These are phyloP conservation scores for Ia io DNA, from an alignment of 2,113 vertebrate species.

Conservation along the genomic window DNA sequence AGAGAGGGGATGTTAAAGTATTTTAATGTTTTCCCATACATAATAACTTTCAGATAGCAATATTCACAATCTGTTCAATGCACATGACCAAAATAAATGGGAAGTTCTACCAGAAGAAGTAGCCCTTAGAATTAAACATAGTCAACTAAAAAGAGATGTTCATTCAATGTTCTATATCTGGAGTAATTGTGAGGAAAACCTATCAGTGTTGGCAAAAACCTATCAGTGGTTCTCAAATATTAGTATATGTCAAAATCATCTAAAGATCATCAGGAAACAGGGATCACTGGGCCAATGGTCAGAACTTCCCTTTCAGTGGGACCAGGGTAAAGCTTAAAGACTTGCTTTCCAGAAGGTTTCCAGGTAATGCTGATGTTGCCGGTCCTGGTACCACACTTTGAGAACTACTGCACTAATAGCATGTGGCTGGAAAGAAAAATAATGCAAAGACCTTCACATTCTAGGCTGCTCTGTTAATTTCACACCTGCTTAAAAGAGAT, in stretches of 20 bases:
- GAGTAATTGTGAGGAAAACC: not conserved
- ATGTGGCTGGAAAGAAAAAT: not conserved
- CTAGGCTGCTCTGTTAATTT: not conserved
- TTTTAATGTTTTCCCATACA: not conserved
- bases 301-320: not conserved
- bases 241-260: not conserved
- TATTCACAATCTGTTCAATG: not conserved
- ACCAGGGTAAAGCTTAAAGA: not conserved
- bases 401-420: not conserved
- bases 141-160: not conserved
- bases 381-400: not conserved
- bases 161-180: not conserved
- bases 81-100: not conserved
- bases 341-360: not conserved
- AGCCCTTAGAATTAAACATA: not conserved
- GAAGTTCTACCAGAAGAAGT: not conserved
- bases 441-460: not conserved
- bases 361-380: not conserved
- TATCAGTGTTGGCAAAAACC: not conserved
- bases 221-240: not conserved
- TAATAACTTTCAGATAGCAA: not conserved
- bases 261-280: not conserved
- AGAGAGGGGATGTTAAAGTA: not conserved
- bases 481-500: not conserved
- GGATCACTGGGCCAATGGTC: not conserved